Percentiles rank a stretch among this genome's conserved stretches.
These are phyloP conservation scores for Catagonus wagneri DNA, from an alignment of 2,113 vertebrate genomes.

Conservation along the genomic window DNA sequence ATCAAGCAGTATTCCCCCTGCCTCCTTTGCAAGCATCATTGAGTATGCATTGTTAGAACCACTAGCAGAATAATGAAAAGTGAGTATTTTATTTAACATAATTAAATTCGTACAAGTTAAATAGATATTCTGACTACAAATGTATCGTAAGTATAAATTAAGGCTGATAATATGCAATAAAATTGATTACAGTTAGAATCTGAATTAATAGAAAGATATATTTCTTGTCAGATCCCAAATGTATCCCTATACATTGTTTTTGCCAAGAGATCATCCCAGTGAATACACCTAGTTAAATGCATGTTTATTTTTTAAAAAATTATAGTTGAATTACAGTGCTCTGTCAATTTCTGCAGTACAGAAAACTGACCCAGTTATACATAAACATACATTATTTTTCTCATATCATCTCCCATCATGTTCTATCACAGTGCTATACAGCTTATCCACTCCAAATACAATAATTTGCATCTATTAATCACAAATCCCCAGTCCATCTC, in stretches of 20 bases:
- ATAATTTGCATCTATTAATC: no score
- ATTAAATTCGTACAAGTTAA: conserved; percentile 64
- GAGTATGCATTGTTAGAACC: not conserved
- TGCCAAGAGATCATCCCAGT: not conserved
- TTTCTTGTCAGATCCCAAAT: not conserved
- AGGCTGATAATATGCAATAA: conserved; percentile 17
- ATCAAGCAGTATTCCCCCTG: not conserved
- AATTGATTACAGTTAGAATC: conserved; percentile 31
- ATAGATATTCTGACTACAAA: conserved; percentile 5
- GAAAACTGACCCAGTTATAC: no score
- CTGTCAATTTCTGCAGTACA: no score
- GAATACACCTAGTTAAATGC: not conserved
- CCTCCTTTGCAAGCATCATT: conserved; percentile 25
- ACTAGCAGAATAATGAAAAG: conserved; percentile 36
- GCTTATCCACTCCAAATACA: no score
- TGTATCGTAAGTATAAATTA: conserved; percentile 61
- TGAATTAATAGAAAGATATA: conserved; percentile 38
- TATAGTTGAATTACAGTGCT: no score
- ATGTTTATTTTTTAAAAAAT: no score
- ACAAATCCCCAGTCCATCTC: no score
- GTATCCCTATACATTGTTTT: not conserved
- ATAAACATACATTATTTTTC: no score
- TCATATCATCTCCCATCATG: no score
- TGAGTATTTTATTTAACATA: conserved; percentile 38
- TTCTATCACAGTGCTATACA: no score